phyloP scores from a whole-genome alignment of 2,888 invertebrate species.

The Oeneis ivallda region DNA sequence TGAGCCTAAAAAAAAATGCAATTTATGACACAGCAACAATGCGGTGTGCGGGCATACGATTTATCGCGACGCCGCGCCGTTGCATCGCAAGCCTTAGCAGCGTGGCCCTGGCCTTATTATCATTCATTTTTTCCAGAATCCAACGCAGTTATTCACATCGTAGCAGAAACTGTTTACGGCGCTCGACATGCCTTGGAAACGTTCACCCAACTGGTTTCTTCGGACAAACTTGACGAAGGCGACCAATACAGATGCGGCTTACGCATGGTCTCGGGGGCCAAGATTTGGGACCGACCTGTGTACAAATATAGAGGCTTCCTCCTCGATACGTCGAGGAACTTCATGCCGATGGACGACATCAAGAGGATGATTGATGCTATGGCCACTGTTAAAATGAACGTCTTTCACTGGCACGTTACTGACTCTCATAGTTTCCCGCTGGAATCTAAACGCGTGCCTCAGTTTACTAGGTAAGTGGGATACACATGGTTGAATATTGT shows the following conservation, averaged over 20 bases:
- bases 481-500: no score
- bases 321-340: constrained; percentile 95
- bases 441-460: constrained; percentile 87
- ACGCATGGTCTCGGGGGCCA: constrained; percentile 82
- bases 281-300: constrained; percentile 88
- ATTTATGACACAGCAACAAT: no score
- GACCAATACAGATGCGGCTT: constrained; percentile 72
- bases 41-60: no score
- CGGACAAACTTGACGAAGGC: constrained; percentile 55
- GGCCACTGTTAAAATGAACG: constrained; percentile 94
- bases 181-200: constrained; percentile 90
- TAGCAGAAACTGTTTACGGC: constrained; percentile 85
- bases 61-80: no score
- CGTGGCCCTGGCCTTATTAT: no score
- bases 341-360: constrained; percentile 86
- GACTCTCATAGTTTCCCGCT: constrained; percentile 97
- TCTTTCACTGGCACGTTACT: constrained; percentile 95
- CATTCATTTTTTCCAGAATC: constrained; percentile 72
- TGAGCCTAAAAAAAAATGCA: no score
- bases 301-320: constrained; percentile 93
- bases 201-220: constrained; percentile 84
- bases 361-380: constrained; percentile 90
- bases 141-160: constrained; percentile 78
- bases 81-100: no score
- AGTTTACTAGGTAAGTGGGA: constrained; percentile 84